Conservation (phyloP, 2,113 vertebrate genomes). For the Clupea harengus region DNA sequence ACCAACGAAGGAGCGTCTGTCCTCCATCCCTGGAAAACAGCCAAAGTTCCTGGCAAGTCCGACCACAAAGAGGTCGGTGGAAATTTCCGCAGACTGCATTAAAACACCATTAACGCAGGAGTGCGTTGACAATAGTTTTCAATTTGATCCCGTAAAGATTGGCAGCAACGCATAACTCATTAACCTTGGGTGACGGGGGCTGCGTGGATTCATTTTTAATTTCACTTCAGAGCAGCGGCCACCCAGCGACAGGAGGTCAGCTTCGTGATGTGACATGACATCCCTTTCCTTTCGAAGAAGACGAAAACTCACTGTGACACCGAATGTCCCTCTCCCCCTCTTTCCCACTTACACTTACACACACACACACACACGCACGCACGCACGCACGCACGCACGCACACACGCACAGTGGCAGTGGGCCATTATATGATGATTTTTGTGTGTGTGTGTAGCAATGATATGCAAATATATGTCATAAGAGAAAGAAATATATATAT, state of each 20-base stretch:
- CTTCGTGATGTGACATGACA: slow-evolving; percentile 35
- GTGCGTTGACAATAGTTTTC: slow-evolving; percentile 40
- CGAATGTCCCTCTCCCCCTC: not conserved
- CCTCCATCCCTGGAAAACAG: not conserved
- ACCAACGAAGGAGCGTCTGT: not conserved
- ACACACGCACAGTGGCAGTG: not conserved
- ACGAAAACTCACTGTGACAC: not conserved
- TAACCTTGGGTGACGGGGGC: slow-evolving; percentile 45
- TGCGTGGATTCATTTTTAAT: slow-evolving; percentile 46
- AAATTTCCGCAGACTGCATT: slow-evolving; percentile 27
- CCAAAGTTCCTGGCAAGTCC: not conserved
- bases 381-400: slow-evolving; percentile 32
- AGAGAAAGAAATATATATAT: no score
- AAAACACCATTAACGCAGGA: slow-evolving; percentile 43
- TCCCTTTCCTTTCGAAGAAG: not conserved
- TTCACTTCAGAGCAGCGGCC: slow-evolving; percentile 18
- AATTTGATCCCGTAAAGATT: slow-evolving; percentile 46
- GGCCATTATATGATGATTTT: no score
- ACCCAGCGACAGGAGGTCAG: slow-evolving; percentile 28
- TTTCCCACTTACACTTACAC: not conserved
- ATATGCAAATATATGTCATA: no score
- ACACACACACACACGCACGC: not conserved
- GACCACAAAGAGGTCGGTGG: not conserved
- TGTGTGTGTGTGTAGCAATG: no score
- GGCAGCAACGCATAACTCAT: slow-evolving; percentile 37